Conservation (phyloP, 64 coral and sea anemone species). For the Pachyseris speciosa region DNA sequence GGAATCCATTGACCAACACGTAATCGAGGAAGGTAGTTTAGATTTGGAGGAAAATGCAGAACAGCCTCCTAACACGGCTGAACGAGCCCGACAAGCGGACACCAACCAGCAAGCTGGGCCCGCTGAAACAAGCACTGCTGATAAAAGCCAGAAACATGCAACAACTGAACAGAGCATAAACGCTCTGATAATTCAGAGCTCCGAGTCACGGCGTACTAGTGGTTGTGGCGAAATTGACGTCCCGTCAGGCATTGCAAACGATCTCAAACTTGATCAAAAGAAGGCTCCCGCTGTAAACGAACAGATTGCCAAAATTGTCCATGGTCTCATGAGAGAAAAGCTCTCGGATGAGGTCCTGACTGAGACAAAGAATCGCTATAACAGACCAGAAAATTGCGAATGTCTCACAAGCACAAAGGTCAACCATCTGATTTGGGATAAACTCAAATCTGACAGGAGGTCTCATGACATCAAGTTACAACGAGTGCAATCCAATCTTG, state of each 20-base stretch:
- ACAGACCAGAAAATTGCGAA: conserved; percentile 49
- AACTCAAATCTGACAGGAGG: neutral
- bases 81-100: neutral
- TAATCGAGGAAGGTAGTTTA: too few relatives aligned
- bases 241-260: conserved; percentile 38
- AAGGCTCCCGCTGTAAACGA: conserved; percentile 11
- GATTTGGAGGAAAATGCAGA: too few relatives aligned
- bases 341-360: conserved; percentile 2
- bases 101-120: conserved; percentile 30
- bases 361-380: conserved; percentile 31
- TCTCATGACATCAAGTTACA: conserved; percentile 37
- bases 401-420: conserved; percentile 11
- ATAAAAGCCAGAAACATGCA: neutral
- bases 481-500: conserved; percentile 2
- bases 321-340: conserved; percentile 11
- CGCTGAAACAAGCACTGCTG: neutral
- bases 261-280: conserved; percentile 38
- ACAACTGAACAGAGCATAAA: neutral
- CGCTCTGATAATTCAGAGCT: neutral
- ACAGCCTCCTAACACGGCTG: neutral
- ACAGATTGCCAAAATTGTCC: conserved; percentile 21
- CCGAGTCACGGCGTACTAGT: neutral
- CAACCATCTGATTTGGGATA: conserved; percentile 6
- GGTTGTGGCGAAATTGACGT: neutral
- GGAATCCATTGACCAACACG: too few relatives aligned